Base-by-base conservation (phyloP, 2,888 invertebrate genomes). In the Tenthredo amoena region DNA sequence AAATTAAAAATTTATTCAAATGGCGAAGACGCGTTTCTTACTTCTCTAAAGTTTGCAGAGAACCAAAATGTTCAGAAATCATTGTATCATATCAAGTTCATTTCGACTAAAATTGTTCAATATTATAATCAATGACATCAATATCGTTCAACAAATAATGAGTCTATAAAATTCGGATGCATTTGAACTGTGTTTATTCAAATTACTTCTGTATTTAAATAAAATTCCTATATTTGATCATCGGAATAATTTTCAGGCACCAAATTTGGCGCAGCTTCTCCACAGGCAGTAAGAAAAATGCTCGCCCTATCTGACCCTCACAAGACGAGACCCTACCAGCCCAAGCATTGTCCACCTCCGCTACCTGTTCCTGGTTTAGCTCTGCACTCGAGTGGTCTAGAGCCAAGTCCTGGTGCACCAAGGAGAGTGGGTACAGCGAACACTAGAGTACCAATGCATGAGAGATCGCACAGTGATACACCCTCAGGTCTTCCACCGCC, bases 231-330 rank as follows among this genome's bases (percentile, higher is more conserved):
- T 79, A 40, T 81, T 84, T 37, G 71, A 40, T n/a, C 26, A 86
- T 50, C 5, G 9, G 5, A 77, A 76, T 76, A 47, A 85, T 31
- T 85, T 43, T 62, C 77, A 93, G 93, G 93, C 90, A 93, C 93
- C 88, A 93, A 93, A 88, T 93, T 93, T 86, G 97, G 99, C 88
- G 97, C 99, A 65, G 99, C 99, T 65, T 99, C 99, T 18, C 99
- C 99, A 31, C 99, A 99, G 94, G 98, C 99, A 10, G 98, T 99
- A 26, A 96, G 99, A 90, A 99, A 99, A 94, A 96, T 99, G 93
- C 95, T 99, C 89, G 97, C 99, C 9, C 95, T 99, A 47, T 97
- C 98, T 15, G 98, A 98, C 92, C 97, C 97, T 18, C 97, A 96
- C 83, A 98, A 98, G 94, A 97, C 98, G 12, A 95, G 98, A 84